These are phyloP conservation scores for Lithophane semibrunnea DNA, from an alignment of 2,888 invertebrate genomes.

Conservation along the genomic window DNA sequence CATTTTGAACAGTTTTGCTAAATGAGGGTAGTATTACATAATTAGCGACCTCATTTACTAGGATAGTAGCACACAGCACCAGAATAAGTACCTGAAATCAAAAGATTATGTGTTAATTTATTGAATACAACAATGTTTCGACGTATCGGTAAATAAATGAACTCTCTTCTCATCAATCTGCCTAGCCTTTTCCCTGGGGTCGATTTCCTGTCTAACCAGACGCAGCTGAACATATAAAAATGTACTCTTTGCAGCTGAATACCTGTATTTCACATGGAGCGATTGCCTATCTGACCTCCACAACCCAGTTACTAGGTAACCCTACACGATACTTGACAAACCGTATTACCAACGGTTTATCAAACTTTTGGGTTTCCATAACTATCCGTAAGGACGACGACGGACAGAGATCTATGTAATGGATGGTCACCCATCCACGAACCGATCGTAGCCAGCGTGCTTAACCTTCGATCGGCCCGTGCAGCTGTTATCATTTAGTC, in stretches of 20 bases:
- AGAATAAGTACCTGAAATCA: constrained; percentile 61
- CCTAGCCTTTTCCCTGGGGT: neutral
- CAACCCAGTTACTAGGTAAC: neutral
- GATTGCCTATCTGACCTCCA: neutral
- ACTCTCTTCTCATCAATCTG: neutral
- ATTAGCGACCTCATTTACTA: constrained; percentile 43
- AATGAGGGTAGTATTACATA: constrained; percentile 43
- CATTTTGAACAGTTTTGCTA: constrained; percentile 29
- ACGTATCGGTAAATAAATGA: neutral
- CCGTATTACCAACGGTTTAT: no score
- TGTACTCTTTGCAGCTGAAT: neutral
- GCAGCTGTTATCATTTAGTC: neutral
- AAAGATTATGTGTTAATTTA: neutral
- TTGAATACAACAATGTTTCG: neutral
- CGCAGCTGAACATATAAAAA: neutral
- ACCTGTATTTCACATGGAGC: neutral
- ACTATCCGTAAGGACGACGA: no score
- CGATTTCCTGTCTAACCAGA: neutral
- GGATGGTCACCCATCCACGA: neutral
- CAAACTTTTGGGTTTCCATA: no score
- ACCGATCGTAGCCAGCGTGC: neutral
- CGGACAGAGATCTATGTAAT: no score
- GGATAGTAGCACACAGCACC: constrained; percentile 46
- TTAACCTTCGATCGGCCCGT: neutral
- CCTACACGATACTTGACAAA: neutral